Conservation (phyloP, 2,797 vertebrate species). For the Protonibea diacanthus region DNA sequence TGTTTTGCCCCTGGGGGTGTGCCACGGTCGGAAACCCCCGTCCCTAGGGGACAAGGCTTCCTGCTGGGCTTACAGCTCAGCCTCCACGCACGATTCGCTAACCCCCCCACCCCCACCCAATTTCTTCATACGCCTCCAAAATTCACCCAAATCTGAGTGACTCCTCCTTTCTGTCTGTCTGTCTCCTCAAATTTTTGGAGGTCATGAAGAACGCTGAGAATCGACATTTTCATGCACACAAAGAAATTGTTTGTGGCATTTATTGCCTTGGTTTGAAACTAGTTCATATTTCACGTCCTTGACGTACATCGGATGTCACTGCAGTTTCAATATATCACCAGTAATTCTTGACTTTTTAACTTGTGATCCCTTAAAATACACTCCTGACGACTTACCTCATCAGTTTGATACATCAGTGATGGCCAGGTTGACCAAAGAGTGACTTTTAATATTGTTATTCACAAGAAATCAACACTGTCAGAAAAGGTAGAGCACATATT, state of each 20-base stretch:
- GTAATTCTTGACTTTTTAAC: neutral
- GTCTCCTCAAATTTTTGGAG: conserved; percentile 62
- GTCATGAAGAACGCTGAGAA: conserved; percentile 43
- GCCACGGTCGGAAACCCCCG: conserved; percentile 58
- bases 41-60: conserved; percentile 58
- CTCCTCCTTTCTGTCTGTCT: conserved; percentile 74
- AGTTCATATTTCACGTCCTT: neutral
- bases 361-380: neutral
- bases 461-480: too few relatives aligned
- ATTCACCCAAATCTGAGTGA: conserved; percentile 74
- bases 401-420: neutral
- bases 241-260: conserved; percentile 38
- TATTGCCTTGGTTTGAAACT: conserved; percentile 9
- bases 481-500: too few relatives aligned
- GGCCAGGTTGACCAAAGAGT: neutral
- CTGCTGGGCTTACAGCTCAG: conserved; percentile 64
- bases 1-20: conserved; percentile 62
- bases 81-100: conserved; percentile 10
- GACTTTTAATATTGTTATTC: too few relatives aligned
- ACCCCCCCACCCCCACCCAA: conserved; percentile 26
- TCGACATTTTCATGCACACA: conserved; percentile 51
- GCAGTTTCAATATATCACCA: neutral
- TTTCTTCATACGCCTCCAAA: conserved; percentile 61
- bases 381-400: neutral
- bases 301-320: neutral